Conservation (phyloP, 2,888 invertebrate species). For the Myopa testacea region DNA sequence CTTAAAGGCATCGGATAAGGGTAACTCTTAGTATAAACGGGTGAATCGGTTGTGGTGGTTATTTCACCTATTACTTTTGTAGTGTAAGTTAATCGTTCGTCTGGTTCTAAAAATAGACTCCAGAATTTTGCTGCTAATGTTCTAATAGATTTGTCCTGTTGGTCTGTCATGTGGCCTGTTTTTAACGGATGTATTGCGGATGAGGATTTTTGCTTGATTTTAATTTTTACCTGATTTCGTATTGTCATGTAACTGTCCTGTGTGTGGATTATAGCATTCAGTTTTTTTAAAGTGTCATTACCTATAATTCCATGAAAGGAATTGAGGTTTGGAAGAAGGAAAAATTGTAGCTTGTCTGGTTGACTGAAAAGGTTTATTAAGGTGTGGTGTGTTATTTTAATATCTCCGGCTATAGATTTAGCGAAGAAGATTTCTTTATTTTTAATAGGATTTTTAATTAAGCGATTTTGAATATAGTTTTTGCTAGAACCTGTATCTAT, state of each 20-base stretch:
- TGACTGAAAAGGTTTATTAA: background rate
- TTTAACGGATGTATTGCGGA: background rate
- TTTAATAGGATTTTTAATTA: background rate
- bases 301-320: background rate
- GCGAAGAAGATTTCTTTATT: background rate
- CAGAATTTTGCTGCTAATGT: background rate
- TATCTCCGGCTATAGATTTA: background rate
- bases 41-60: slow-evolving; percentile 28
- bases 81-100: slow-evolving; percentile 35
- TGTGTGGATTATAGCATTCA: background rate
- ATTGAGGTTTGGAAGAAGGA: too few species aligned
- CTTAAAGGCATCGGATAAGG: slow-evolving; percentile 35
- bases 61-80: slow-evolving; percentile 38
- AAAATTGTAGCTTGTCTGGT: too few species aligned
- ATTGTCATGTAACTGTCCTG: slow-evolving; percentile 35
- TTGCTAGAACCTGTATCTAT: background rate
- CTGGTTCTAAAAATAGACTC: slow-evolving; percentile 26
- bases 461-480: slow-evolving; percentile 6
- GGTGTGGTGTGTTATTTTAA: background rate
- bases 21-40: slow-evolving; percentile 17
- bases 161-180: slow-evolving; percentile 29
- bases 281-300: too few species aligned
- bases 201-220: slow-evolving; percentile 14
- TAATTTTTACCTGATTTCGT: slow-evolving; percentile 24
- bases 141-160: slow-evolving; percentile 13